Evolutionary conservation across 2,888 invertebrate species (phyloP).

Genomic region (Caenorhabditis panamensis): DNA sequence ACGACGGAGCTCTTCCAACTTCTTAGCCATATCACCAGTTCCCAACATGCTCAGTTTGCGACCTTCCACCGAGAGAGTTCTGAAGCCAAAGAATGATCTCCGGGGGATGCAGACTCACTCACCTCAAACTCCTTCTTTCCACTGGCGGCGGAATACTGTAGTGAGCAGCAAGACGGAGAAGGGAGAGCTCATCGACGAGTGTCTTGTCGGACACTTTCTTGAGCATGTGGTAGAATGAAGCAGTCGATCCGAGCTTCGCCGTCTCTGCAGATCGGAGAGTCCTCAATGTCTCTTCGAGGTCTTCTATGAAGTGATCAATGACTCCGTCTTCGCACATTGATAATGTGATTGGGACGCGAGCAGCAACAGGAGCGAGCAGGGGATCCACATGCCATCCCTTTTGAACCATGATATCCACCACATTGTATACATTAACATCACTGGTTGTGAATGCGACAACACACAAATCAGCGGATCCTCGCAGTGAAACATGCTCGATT

Average conservation of each 20-base stretch:
- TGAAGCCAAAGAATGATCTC: constrained; percentile 10
- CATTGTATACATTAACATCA: constrained; percentile 91
- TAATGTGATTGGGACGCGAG: constrained; percentile 61
- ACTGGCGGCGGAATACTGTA: constrained; percentile 68
- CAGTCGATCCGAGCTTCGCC: constrained; percentile 53
- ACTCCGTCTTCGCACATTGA: constrained; percentile 67
- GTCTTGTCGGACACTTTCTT: constrained; percentile 64
- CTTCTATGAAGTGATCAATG: constrained; percentile 63
- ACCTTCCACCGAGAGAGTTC: constrained; percentile 70
- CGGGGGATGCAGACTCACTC: not conserved
- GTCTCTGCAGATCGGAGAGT: constrained; percentile 22
- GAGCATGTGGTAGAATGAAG: constrained; percentile 63
- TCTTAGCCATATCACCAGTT: constrained; percentile 56
- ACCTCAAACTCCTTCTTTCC: constrained; percentile 61
- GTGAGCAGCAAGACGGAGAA: constrained; percentile 64
- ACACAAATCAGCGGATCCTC: constrained; percentile 90
- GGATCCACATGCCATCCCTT: constrained; percentile 72
- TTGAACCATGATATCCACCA: constrained; percentile 86
- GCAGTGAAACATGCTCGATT: constrained; percentile 40
- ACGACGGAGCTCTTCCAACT: constrained; percentile 54
- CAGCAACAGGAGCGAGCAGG: constrained; percentile 63
- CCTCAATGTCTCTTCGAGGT: constrained; percentile 56
- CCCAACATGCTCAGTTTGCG: constrained; percentile 68
- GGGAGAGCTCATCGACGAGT: constrained; percentile 64
- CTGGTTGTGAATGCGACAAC: constrained; percentile 92